Conservation (phyloP, 1,140 invertebrate species). For the Asobara japonica region DNA sequence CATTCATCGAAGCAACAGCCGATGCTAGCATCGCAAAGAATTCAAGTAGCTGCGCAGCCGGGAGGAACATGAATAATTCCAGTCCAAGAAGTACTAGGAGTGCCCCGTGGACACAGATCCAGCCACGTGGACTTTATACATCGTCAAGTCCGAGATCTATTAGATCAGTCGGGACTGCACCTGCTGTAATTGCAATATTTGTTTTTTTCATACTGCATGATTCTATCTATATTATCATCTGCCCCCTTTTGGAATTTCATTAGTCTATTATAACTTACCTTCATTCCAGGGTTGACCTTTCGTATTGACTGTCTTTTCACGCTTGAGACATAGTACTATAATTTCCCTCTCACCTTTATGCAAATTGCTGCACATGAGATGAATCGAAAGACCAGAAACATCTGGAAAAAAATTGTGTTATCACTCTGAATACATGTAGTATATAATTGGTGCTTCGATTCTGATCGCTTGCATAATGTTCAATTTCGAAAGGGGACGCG, state of each 20-base stretch:
- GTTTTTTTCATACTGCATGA: neutral
- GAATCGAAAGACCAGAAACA: too few species aligned
- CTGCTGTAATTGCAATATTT: slow-evolving; percentile 52
- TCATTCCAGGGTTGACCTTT: too few species aligned
- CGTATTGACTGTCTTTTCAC: too few species aligned
- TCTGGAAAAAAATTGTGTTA: too few species aligned
- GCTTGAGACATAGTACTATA: too few species aligned
- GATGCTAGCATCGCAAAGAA: slow-evolving; percentile 43
- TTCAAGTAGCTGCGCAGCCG: slow-evolving; percentile 40
- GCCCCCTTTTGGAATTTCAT: neutral
- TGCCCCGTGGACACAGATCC: slow-evolving; percentile 81
- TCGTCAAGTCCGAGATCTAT: slow-evolving; percentile 74
- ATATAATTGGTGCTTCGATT: too few species aligned
- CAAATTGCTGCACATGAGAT: too few species aligned
- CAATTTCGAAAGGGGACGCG: too few species aligned
- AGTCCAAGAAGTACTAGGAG: slow-evolving; percentile 78
- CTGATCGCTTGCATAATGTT: too few species aligned
- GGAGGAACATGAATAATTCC: slow-evolving; percentile 54
- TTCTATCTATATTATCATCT: slow-evolving; percentile 23
- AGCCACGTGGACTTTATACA: slow-evolving; percentile 76
- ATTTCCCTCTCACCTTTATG: too few species aligned
- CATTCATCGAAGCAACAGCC: slow-evolving; percentile 57
- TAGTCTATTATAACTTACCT: neutral
- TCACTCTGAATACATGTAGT: too few species aligned
- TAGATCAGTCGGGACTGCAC: slow-evolving; percentile 69